A percentile compares a stretch with the other conserved stretches of the same genome.
Evolutionary conservation across 2,113 vertebrate genomes (phyloP).

Genomic region (Cercocebus atys): DNA sequence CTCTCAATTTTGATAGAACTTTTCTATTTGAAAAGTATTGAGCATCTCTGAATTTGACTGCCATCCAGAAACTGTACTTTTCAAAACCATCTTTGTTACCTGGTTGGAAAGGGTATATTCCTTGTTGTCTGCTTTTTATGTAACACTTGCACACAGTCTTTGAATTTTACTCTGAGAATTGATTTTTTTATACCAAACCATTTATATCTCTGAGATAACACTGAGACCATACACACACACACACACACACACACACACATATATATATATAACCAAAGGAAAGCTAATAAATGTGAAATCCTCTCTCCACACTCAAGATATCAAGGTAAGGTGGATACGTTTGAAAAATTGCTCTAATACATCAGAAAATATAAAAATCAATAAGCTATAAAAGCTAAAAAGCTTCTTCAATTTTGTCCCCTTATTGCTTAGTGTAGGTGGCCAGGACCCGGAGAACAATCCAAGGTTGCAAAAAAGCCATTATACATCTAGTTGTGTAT

Average conservation of each 20-base stretch:
- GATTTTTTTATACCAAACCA: slow-evolving; percentile 75
- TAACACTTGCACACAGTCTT: slow-evolving; percentile 76
- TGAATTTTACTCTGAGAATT: slow-evolving; percentile 81
- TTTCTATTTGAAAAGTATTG: slow-evolving; percentile 76
- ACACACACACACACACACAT: background rate
- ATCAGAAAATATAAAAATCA: slow-evolving; percentile 89
- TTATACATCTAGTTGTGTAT: slow-evolving; percentile 74
- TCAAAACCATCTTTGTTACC: slow-evolving; percentile 73
- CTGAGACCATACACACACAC: slow-evolving; percentile 16
- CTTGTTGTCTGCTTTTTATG: slow-evolving; percentile 76
- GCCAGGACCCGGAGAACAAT: slow-evolving; percentile 78
- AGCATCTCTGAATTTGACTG: slow-evolving; percentile 70
- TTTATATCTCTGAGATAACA: slow-evolving; percentile 81
- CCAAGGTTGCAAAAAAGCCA: slow-evolving; percentile 80
- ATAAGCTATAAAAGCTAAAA: slow-evolving; percentile 88
- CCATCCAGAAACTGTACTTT: slow-evolving; percentile 68
- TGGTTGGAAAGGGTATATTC: slow-evolving; percentile 67
- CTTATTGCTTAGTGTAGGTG: slow-evolving; percentile 82
- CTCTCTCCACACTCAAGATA: slow-evolving; percentile 83
- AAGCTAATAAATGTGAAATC: slow-evolving; percentile 87
- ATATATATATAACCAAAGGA: slow-evolving; percentile 48
- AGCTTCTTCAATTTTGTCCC: slow-evolving; percentile 84
- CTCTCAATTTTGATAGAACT: slow-evolving; percentile 74
- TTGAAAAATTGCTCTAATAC: slow-evolving; percentile 88
- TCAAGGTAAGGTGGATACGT: slow-evolving; percentile 82